phyloP scores from a whole-genome alignment of 2,888 invertebrate genomes.

The Pelosia muscerda region DNA sequence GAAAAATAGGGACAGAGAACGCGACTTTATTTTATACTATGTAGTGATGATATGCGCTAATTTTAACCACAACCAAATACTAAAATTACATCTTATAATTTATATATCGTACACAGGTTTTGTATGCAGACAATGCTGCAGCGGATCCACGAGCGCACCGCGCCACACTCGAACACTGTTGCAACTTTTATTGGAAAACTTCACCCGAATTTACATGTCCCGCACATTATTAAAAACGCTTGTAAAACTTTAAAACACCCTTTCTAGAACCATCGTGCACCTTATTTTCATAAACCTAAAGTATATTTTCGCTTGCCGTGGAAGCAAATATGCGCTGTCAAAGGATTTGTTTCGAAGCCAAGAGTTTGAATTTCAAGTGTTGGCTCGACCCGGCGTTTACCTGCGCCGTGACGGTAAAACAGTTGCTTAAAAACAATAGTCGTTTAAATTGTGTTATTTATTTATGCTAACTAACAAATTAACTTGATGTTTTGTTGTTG shows the following conservation, averaged over 20 bases:
- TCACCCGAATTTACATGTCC: constrained; percentile 81
- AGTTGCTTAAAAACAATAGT: constrained; percentile 56
- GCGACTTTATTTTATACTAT: too few species aligned
- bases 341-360: constrained; percentile 52
- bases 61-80: background rate
- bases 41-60: too few species aligned
- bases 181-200: constrained; percentile 85
- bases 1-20: too few species aligned
- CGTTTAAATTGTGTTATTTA: constrained; percentile 49
- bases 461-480: constrained; percentile 41
- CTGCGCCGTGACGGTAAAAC: constrained; percentile 45
- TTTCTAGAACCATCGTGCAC: constrained; percentile 31
- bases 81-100: background rate
- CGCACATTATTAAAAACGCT: constrained; percentile 82
- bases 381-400: constrained; percentile 49
- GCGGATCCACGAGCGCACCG: constrained; percentile 44
- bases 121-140: constrained; percentile 24
- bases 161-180: constrained; percentile 62
- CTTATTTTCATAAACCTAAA: constrained; percentile 44
- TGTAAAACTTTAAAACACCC: constrained; percentile 59
- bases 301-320: constrained; percentile 39
- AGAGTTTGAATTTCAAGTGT: constrained; percentile 64
- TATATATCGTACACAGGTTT: constrained; percentile 9
- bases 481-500: constrained; percentile 35
- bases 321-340: constrained; percentile 33